These are phyloP conservation scores for Sarotherodon lohbergeri DNA, from an alignment of 2,113 vertebrate species.

Conservation along the genomic window DNA sequence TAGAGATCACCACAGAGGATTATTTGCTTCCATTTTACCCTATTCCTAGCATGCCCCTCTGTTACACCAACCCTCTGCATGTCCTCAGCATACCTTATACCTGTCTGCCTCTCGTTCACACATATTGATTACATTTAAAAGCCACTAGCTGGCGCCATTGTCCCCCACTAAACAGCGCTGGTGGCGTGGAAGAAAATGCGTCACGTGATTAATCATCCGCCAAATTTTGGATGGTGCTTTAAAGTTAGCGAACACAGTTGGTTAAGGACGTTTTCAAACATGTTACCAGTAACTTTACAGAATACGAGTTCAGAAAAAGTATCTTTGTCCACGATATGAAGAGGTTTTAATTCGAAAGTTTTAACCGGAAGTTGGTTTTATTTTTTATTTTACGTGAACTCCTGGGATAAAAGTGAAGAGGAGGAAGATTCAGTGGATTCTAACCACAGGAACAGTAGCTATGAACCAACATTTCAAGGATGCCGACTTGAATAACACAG, in stretches of 20 bases:
- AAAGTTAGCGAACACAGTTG: neutral
- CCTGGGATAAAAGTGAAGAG: neutral
- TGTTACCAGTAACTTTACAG: neutral
- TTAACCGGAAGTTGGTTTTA: neutral
- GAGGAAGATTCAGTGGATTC: neutral
- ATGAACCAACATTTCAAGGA: neutral
- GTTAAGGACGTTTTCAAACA: neutral
- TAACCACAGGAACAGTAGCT: too few relatives aligned
- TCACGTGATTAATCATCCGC: neutral
- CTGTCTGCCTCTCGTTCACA: neutral
- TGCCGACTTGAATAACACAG: neutral
- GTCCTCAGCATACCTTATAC: neutral
- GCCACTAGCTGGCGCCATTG: neutral
- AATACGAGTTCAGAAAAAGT: neutral
- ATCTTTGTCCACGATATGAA: neutral
- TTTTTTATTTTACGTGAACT: neutral
- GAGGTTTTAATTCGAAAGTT: neutral
- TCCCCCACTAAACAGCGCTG: neutral
- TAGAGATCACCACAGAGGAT: neutral
- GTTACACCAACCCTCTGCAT: neutral
- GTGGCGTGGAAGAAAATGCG: neutral
- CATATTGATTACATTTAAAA: neutral
- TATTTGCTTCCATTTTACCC: neutral
- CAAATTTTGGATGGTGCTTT: constrained; percentile 1
- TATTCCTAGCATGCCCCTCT: neutral